These are phyloP conservation scores for Periophthalmus modestus DNA, from an alignment of 2,113 vertebrate species.

Conservation along the genomic window DNA sequence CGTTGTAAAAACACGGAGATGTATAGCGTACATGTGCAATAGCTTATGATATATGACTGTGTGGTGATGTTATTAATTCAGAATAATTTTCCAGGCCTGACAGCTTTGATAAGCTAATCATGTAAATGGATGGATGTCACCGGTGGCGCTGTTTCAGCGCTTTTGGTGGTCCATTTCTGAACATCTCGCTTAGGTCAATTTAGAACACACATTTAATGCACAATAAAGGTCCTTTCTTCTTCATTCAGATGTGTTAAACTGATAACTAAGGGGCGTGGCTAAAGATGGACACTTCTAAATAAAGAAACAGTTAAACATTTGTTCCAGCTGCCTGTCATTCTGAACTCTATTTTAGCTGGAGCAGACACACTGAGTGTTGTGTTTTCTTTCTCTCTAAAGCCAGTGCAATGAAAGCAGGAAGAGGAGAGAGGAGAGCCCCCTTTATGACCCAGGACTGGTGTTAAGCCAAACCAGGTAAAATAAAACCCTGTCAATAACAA, in stretches of 20 bases:
- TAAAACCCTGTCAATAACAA: slow-evolving; percentile 23
- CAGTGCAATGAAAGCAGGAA: slow-evolving; percentile 47
- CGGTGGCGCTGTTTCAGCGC: slow-evolving; percentile 11
- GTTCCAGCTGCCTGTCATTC: slow-evolving; percentile 40
- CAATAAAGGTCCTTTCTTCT: background rate
- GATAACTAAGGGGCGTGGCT: slow-evolving; percentile 29
- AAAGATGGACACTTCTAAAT: slow-evolving; percentile 44
- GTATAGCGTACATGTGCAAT: background rate
- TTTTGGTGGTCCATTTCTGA: background rate
- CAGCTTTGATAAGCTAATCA: slow-evolving; percentile 53
- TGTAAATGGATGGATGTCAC: slow-evolving; percentile 5
- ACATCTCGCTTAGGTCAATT: background rate
- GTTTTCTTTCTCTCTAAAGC: slow-evolving; percentile 33
- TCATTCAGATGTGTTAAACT: background rate
- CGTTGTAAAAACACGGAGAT: background rate
- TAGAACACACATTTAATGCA: background rate
- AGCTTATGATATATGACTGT: background rate
- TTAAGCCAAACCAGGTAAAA: slow-evolving; percentile 36
- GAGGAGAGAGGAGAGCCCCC: slow-evolving; percentile 33
- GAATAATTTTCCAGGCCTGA: slow-evolving; percentile 23
- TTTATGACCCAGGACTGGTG: slow-evolving; percentile 21
- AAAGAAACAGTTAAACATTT: slow-evolving; percentile 38
- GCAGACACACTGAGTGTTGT: slow-evolving; percentile 11
- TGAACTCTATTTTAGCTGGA: slow-evolving; percentile 21
- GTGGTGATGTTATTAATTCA: slow-evolving; percentile 3